A percentile compares a stretch with the other conserved stretches of the same genome.
These are phyloP conservation scores for Tragelaphus imberbis DNA, from an alignment of 2,113 vertebrate species.

Conservation along the genomic window DNA sequence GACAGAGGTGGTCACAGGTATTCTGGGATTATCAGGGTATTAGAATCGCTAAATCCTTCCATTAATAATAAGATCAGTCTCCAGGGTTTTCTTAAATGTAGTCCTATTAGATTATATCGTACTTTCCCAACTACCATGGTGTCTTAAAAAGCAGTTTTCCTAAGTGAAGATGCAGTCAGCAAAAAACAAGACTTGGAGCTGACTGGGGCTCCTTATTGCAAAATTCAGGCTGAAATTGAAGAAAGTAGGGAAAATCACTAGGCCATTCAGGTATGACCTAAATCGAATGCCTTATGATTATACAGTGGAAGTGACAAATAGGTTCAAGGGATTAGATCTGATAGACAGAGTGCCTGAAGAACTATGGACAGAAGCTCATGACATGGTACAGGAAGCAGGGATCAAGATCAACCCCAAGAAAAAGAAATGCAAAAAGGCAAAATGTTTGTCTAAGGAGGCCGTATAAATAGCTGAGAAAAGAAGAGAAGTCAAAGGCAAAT, in stretches of 20 bases:
- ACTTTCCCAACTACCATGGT: neutral
- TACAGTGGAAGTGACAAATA: neutral
- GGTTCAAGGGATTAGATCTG: neutral
- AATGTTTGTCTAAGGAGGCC: neutral
- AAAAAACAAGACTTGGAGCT: neutral
- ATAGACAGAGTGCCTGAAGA: neutral
- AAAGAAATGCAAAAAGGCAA: neutral
- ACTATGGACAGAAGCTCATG: neutral
- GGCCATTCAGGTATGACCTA: neutral
- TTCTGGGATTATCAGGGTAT: neutral
- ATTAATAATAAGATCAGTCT: neutral
- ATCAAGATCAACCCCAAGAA: neutral
- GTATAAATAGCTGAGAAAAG: neutral
- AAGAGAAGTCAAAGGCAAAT: neutral
- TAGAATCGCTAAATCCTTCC: neutral
- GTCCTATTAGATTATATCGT: neutral
- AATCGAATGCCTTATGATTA: neutral
- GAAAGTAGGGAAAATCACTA: neutral
- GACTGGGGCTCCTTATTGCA: neutral
- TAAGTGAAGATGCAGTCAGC: neutral
- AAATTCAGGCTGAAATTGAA: neutral
- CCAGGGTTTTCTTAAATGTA: neutral
- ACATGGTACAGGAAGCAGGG: neutral
- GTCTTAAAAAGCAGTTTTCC: constrained; percentile 10
- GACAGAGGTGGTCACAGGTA: neutral